Base-by-base conservation (phyloP, 2,797 vertebrate species). In the Paguma larvata region DNA sequence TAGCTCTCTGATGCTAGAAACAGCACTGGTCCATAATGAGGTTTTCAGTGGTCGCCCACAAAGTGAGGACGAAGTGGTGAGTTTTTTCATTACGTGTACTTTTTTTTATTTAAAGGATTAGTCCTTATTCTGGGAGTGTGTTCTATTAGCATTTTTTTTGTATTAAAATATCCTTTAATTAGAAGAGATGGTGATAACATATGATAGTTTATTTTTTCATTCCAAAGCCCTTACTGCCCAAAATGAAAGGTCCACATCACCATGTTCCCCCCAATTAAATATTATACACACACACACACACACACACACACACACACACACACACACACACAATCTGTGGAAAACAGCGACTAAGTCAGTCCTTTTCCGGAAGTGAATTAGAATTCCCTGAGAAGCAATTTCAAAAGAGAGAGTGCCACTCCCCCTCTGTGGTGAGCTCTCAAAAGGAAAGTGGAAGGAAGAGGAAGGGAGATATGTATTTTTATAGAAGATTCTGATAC, bases 31-130 rank as follows among this genome's bases (percentile, higher is more conserved):
- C 68, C 30, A 6, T 86, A 72, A 80, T 70, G 53, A 85, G 65
- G 23, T 93, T 95, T 96, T 91, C 23, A 72, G 13, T 25, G 68
- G 14, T 94, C 48, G n/a, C 62, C 78, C 46, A 85, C 62, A 97
- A 95, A 68, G 48, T 63, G 38, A 96, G 78, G 56, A 85, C 41
- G 89, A 59, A 82, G 30, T 46, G 48, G 25, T 46, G 1, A 80
- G 38, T 8, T 83, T 86, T 65, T 53, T 68, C 19, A 62, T 48
- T 68, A 70, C 32, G 18, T 68, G 19, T 53, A 85, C 70, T 73
- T 79, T 70, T 80, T 75, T 75, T 41, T 0, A 46, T 53, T 85
- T 46, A 67, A 94, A 84, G 41, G 46, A 67, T 48, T 70, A 80
- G 32, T 92, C 30, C 46, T 87, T 94, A 92, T 87, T 68, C 62